Conservation (phyloP, 2,113 vertebrate species). For the Trematocara macrostoma region DNA sequence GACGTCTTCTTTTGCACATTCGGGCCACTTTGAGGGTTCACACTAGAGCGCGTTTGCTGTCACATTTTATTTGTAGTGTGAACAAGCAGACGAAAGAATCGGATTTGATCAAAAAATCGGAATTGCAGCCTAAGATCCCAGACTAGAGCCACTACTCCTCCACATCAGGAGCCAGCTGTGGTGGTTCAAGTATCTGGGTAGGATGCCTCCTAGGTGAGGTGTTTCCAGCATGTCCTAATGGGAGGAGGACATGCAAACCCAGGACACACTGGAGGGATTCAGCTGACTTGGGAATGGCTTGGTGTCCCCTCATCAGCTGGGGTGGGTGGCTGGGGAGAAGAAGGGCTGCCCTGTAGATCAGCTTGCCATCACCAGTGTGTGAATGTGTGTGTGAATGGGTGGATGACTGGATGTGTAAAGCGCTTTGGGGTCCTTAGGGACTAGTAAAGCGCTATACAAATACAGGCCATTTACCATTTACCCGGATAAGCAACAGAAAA, state of each 20-base stretch:
- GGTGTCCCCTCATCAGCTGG: background rate
- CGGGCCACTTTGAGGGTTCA: no score
- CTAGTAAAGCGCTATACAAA: no score
- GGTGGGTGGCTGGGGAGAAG: background rate
- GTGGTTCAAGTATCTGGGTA: background rate
- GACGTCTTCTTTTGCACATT: no score
- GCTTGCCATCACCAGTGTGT: no score
- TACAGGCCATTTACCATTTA: no score
- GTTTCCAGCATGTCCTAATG: background rate
- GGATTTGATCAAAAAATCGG: background rate
- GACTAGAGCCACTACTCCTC: background rate
- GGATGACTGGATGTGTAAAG: no score
- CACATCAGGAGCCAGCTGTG: background rate
- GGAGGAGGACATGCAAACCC: background rate
- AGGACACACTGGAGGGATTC: background rate
- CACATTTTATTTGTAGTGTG: no score
- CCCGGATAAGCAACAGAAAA: background rate
- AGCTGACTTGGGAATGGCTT: background rate
- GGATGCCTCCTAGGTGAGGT: background rate
- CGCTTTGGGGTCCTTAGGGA: no score
- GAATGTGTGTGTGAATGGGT: no score
- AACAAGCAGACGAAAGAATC: no score
- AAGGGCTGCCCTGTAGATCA: background rate
- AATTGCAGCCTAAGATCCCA: background rate
- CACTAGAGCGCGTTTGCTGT: no score